Base-by-base conservation (phyloP, 1,140 invertebrate genomes). In the Nilaparvata lugens region DNA sequence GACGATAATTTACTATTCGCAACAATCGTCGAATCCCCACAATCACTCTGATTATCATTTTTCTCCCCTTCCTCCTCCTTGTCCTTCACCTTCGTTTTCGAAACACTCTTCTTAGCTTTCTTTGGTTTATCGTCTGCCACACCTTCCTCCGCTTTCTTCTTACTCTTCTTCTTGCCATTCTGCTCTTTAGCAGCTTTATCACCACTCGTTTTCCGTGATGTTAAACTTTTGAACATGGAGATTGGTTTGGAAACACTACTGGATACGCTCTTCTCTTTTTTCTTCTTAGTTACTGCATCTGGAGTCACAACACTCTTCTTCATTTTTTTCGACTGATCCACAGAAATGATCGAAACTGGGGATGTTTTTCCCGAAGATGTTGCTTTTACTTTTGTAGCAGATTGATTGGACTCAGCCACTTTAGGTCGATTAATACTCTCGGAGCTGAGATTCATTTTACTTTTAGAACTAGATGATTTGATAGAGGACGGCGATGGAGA, bases 341-440 rank as follows among this genome's bases (percentile, higher is more conserved):
- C n/a, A 2, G 31, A 40, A 42, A 58, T 25, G 4, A 25, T 23
- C 2, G 56, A 28, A 14, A 31, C 13, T 2, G 56, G 42, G 11
- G 35, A 24, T 43, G 48, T 11, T 45, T 58, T 58, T 11, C 9
- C 40, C 21, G 28, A 19, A 23, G 56, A n/a, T 58, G 56, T 21
- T 16, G 23, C 24, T 14, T 45, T 45, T 25, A 45, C 40, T 24
- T 24, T 45, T 43, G 1, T 25, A 7, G 48, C 18, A 43, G 56
- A 67, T 62, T 69, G 72, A 14, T 70, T 56, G 28, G 73, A 70
- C 52, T 66, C 69, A 24, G 68, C 68, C 14, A 71, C 70, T 38
- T 31, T 51, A n/a, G 54, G 63, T 63, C 52, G 60, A 61, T 66
- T 55, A 68, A 48, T 67, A 65, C 23, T 60, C 51, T 63, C 65